phyloP scores from a whole-genome alignment of 30 jellyfish, hydroid and myxozoan genomes.

The Hydra vulgaris region DNA sequence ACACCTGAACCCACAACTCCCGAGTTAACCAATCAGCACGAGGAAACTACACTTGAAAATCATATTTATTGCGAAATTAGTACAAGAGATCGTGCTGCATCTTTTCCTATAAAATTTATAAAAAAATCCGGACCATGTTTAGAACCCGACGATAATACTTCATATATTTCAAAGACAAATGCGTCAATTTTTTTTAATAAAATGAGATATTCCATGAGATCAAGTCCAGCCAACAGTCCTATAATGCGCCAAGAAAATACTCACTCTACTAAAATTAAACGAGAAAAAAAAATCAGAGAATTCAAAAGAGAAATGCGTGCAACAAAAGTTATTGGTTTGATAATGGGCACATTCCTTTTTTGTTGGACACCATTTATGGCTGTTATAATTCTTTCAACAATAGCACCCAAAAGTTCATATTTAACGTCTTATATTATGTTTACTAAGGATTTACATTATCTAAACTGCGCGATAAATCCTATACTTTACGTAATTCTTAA shows the following conservation, averaged over 20 bases:
- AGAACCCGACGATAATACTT: conserved; percentile 3
- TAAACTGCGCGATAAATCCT: conserved; percentile 82
- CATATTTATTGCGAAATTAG: not conserved
- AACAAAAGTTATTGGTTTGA: conserved; percentile 59
- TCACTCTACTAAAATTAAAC: not conserved
- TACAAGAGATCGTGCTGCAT: not conserved
- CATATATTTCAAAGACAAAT: too few species aligned
- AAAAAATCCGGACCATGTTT: not conserved
- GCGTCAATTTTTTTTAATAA: not conserved
- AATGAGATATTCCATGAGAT: not conserved
- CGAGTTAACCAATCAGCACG: not conserved
- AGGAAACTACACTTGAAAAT: not conserved
- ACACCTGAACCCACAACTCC: too few species aligned
- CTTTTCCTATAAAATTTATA: not conserved
- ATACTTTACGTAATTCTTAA: conserved; percentile 55
- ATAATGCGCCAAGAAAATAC: not conserved
- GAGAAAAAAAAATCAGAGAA: conserved; percentile 15
- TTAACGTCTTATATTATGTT: conserved; percentile 28
- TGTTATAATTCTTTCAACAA: conserved; percentile 32
- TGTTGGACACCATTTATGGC: conserved; percentile 90
- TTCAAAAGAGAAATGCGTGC: conserved; percentile 58
- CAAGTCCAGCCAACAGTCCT: conserved; percentile 8
- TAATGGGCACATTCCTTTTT: conserved; percentile 63
- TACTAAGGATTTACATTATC: conserved; percentile 50
- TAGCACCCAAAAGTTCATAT: conserved; percentile 8